Evolutionary conservation across 2,797 vertebrate species (phyloP).

Genomic region (Falco cherrug): DNA sequence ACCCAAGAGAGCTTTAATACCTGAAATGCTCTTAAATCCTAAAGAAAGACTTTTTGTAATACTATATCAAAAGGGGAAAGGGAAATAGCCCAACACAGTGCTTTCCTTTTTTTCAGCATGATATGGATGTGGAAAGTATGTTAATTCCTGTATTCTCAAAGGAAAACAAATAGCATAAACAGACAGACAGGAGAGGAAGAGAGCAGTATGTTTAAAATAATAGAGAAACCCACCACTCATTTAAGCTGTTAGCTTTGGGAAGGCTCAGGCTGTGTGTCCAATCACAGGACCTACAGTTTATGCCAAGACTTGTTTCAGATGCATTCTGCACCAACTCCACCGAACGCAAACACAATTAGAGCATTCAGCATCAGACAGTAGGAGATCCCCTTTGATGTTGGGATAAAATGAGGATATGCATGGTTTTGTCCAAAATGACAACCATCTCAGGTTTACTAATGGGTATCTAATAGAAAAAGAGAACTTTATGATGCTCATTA

Average conservation of each 20-base stretch:
- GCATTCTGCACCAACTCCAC: slow-evolving; percentile 84
- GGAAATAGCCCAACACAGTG: slow-evolving; percentile 54
- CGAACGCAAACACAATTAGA: slow-evolving; percentile 94
- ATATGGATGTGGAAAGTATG: slow-evolving; percentile 65
- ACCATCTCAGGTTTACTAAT: slow-evolving; percentile 95
- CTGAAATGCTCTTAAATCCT: slow-evolving; percentile 67
- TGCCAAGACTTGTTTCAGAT: slow-evolving; percentile 79
- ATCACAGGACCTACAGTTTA: slow-evolving; percentile 53
- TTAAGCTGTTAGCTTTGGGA: slow-evolving; percentile 60
- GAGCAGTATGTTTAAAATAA: slow-evolving; percentile 43
- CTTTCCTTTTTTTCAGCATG: slow-evolving; percentile 49
- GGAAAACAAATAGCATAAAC: slow-evolving; percentile 61
- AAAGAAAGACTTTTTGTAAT: slow-evolving; percentile 69
- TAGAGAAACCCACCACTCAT: slow-evolving; percentile 52
- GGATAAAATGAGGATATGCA: slow-evolving; percentile 95
- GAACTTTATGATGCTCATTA: slow-evolving; percentile 97
- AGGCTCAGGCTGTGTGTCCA: slow-evolving; percentile 64
- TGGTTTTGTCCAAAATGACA: slow-evolving; percentile 98
- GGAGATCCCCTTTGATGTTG: slow-evolving; percentile 95
- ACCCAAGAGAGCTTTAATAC: slow-evolving; percentile 68
- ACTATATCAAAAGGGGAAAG: slow-evolving; percentile 61
- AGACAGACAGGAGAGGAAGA: slow-evolving; percentile 28
- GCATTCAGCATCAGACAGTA: slow-evolving; percentile 93
- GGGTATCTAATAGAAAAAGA: slow-evolving; percentile 95
- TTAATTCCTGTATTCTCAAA: slow-evolving; percentile 57